phyloP scores from a whole-genome alignment of 1,140 invertebrate species.

The Drosophila insularis region DNA sequence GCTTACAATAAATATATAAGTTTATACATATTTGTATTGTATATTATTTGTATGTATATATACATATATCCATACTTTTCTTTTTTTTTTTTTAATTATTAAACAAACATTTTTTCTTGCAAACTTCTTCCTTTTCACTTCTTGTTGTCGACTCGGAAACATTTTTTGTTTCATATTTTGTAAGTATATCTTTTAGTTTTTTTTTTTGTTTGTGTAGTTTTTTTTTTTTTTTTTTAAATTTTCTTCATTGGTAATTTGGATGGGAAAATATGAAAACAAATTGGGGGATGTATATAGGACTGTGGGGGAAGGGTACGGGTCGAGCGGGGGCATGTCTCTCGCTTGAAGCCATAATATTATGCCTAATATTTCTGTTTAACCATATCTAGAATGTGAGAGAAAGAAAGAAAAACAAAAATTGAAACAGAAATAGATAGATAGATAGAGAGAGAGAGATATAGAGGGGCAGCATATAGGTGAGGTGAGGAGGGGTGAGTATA shows the following conservation, averaged over 20 bases:
- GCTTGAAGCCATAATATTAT: constrained; percentile 48
- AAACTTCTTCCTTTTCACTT: constrained; percentile 17
- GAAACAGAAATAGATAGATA: constrained; percentile 40
- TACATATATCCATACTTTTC: constrained; percentile 1
- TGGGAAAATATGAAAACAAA: background rate
- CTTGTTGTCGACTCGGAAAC: constrained; percentile 5
- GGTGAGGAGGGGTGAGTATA: background rate
- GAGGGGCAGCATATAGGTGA: no score
- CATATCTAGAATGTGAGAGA: constrained; percentile 67
- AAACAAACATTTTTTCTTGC: constrained; percentile 8
- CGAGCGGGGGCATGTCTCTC: constrained; percentile 46
- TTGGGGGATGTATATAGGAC: background rate
- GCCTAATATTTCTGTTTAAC: constrained; percentile 76
- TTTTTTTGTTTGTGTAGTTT: constrained; percentile 38
- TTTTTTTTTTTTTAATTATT: background rate
- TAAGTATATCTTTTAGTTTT: constrained; percentile 11
- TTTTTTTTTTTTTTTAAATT: constrained; percentile 43
- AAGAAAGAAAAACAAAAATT: constrained; percentile 45
- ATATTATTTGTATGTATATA: constrained; percentile 58
- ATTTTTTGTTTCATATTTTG: constrained; percentile 13
- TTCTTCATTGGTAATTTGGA: constrained; percentile 12
- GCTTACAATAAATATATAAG: constrained; percentile 68
- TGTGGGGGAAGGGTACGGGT: background rate
- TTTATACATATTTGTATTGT: constrained; percentile 34
- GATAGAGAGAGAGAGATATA: constrained; percentile 25